A percentile compares a stretch with the other conserved stretches of the same genome.
These are phyloP conservation scores for Catotricha subobsoleta DNA, from an alignment of 2,888 invertebrate species.

Conservation along the genomic window DNA sequence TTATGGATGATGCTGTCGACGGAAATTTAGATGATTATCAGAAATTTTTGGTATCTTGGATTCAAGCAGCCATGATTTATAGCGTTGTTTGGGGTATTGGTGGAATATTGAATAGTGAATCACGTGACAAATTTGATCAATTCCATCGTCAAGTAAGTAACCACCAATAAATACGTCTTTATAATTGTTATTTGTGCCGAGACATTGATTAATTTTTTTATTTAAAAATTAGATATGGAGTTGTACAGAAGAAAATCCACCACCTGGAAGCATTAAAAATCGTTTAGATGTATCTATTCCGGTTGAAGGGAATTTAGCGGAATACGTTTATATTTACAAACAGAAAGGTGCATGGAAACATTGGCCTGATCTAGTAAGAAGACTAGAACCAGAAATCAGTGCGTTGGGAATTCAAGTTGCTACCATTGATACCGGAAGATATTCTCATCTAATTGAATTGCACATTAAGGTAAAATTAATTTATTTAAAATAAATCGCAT, in stretches of 20 bases:
- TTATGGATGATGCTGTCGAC: conserved; percentile 50
- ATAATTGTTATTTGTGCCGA: neutral
- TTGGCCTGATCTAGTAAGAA: conserved; percentile 56
- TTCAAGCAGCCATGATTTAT: conserved; percentile 57
- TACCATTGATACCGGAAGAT: conserved; percentile 70
- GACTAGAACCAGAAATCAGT: conserved; percentile 36
- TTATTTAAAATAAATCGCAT: neutral
- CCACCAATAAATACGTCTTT: neutral
- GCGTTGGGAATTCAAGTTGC: conserved; percentile 44
- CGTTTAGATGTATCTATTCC: conserved; percentile 62
- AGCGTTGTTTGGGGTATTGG: conserved; percentile 72
- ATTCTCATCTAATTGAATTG: conserved; percentile 51
- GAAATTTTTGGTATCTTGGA: conserved; percentile 49
- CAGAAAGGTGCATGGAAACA: conserved; percentile 75
- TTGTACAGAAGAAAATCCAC: conserved; percentile 31
- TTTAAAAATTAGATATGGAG: conserved; percentile 24
- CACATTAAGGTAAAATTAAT: conserved; percentile 57
- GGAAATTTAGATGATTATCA: conserved; percentile 48
- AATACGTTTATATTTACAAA: conserved; percentile 65
- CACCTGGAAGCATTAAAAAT: conserved; percentile 40
- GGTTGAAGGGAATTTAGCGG: conserved; percentile 56
- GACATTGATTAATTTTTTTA: neutral
- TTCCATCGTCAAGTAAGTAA: conserved; percentile 33
- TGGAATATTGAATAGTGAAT: conserved; percentile 55
- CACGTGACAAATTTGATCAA: conserved; percentile 48